phyloP scores from a whole-genome alignment of 2,797 vertebrate genomes.

The Remorina albescens region DNA sequence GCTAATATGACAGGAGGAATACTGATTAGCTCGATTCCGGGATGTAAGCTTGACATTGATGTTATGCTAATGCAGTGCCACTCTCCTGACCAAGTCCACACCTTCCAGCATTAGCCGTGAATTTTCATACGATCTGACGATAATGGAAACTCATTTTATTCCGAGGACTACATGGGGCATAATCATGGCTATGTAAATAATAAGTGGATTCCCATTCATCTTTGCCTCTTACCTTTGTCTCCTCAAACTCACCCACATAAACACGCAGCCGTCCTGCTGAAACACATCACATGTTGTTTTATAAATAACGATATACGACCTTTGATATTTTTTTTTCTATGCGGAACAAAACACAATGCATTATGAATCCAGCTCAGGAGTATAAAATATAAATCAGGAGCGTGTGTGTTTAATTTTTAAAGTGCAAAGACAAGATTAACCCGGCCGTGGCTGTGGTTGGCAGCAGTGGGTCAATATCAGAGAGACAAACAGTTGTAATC shows the following conservation, averaged over 20 bases:
- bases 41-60: constrained; percentile 72
- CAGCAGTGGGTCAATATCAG: constrained; percentile 49
- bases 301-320: constrained; percentile 38
- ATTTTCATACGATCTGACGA: constrained; percentile 57
- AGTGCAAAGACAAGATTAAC: constrained; percentile 53
- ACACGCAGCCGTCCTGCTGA: not conserved
- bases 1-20: constrained; percentile 70
- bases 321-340: constrained; percentile 38
- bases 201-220: constrained; percentile 56
- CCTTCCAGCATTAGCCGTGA: constrained; percentile 57
- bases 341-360: constrained; percentile 29
- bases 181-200: constrained; percentile 66
- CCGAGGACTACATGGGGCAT: constrained; percentile 42
- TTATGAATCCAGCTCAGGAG: constrained; percentile 47
- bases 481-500: constrained; percentile 52
- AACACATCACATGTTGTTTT: constrained; percentile 35
- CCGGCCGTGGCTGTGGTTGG: constrained; percentile 11
- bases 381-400: constrained; percentile 59
- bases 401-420: constrained; percentile 65
- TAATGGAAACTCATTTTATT: constrained; percentile 69
- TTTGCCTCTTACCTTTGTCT: constrained; percentile 44
- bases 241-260: constrained; percentile 9
- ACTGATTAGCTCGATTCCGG: constrained; percentile 70
- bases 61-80: constrained; percentile 76
- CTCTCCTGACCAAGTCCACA: constrained; percentile 64